phyloP scores from a whole-genome alignment of 2,888 invertebrate genomes.

The Argyresthia goedartella region DNA sequence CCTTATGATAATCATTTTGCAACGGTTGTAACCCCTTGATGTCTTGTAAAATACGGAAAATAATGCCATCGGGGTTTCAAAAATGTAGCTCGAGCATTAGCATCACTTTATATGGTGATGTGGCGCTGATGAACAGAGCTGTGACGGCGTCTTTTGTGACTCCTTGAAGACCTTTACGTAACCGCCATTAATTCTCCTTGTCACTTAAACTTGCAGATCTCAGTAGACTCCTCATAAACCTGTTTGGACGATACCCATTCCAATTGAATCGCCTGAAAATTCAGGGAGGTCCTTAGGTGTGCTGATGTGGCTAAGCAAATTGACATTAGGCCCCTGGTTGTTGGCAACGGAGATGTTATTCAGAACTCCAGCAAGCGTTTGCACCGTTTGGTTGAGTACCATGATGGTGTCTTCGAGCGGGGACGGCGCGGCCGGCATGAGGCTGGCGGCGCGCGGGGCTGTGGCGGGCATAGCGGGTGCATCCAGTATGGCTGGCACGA shows the following conservation, averaged over 20 bases:
- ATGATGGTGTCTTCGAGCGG: not conserved
- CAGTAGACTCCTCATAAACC: not conserved
- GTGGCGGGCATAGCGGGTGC: not conserved
- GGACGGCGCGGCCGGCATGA: no score
- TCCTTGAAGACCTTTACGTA: no score
- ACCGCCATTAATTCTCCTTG: not conserved
- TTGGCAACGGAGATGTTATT: not conserved
- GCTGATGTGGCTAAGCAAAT: not conserved
- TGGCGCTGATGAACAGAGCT: not conserved
- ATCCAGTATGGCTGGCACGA: not conserved
- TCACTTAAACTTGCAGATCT: not conserved
- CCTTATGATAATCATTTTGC: constrained; percentile 13
- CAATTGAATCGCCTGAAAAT: constrained; percentile 16
- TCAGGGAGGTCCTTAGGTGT: constrained; percentile 10
- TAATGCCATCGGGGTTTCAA: no score
- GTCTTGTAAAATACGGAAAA: constrained; percentile 13
- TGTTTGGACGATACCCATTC: constrained; percentile 18
- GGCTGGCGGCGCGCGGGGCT: not conserved
- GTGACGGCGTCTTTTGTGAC: not conserved
- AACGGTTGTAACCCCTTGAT: constrained; percentile 13
- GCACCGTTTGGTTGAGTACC: not conserved
- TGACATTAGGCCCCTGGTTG: not conserved
- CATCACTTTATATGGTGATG: not conserved
- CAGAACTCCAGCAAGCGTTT: not conserved
- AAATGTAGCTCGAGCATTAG: constrained; percentile 4